A percentile compares a stretch with the other conserved stretches of the same genome.
These are phyloP conservation scores for Agrilus cyanescens DNA, from an alignment of 2,888 invertebrate genomes.

Conservation along the genomic window DNA sequence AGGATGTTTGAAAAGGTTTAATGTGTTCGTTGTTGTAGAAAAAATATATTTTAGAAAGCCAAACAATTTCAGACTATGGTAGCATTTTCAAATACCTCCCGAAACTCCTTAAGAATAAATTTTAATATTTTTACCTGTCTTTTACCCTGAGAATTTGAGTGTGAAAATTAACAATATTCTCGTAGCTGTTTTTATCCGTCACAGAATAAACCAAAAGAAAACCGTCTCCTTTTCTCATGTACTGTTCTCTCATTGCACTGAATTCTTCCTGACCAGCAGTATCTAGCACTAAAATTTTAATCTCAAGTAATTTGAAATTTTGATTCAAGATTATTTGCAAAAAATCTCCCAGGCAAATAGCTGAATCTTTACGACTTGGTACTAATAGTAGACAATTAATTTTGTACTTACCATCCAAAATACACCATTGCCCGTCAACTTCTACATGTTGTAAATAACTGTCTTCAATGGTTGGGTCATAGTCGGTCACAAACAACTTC, in stretches of 20 bases:
- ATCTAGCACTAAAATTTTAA: slow-evolving; percentile 58
- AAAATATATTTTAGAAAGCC: too few species aligned
- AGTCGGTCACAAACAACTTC: slow-evolving; percentile 87
- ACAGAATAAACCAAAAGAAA: slow-evolving; percentile 89
- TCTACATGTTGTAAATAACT: slow-evolving; percentile 90
- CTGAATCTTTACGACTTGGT: too few species aligned
- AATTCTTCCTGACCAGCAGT: slow-evolving; percentile 95
- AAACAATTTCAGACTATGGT: not conserved
- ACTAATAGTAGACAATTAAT: not conserved
- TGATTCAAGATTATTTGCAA: not conserved
- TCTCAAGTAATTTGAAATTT: too few species aligned
- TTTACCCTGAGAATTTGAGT: slow-evolving; percentile 85
- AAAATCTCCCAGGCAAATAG: too few species aligned
- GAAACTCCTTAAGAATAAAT: not conserved
- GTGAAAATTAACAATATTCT: slow-evolving; percentile 78
- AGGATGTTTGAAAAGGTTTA: too few species aligned
- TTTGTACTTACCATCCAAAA: slow-evolving; percentile 61
- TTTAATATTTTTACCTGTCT: slow-evolving; percentile 44
- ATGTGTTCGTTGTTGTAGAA: too few species aligned
- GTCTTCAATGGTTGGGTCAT: slow-evolving; percentile 93
- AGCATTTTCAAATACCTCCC: not conserved
- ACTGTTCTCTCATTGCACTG: slow-evolving; percentile 89
- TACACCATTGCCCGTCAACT: slow-evolving; percentile 85
- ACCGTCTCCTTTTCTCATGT: slow-evolving; percentile 88
- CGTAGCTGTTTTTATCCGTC: slow-evolving; percentile 82